Conservation (phyloP, 2,888 invertebrate species). For the Amiota minor region DNA sequence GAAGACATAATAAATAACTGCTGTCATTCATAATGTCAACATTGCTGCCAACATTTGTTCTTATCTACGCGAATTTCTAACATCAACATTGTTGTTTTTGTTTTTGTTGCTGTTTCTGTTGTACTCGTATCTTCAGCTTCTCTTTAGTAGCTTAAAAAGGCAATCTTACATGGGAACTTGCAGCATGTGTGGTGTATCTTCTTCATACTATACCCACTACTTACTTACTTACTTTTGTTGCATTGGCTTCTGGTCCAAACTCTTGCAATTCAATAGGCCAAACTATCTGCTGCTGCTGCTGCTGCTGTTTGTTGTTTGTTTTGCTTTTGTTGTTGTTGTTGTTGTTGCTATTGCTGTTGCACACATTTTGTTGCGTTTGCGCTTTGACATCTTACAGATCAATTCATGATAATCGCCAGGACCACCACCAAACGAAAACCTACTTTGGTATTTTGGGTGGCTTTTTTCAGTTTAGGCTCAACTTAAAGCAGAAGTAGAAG, state of each 20-base stretch:
- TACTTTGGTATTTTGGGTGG: slow-evolving; percentile 58
- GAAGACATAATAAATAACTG: slow-evolving; percentile 66
- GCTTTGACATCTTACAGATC: slow-evolving; percentile 71
- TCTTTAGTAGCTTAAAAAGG: background rate
- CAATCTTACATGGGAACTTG: slow-evolving; percentile 5
- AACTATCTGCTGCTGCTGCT: slow-evolving; percentile 42
- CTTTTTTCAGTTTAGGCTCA: background rate
- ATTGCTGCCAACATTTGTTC: slow-evolving; percentile 66
- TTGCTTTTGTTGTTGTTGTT: slow-evolving; percentile 46
- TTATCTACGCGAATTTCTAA: slow-evolving; percentile 64
- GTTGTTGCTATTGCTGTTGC: slow-evolving; percentile 22
- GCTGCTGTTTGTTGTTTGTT: slow-evolving; percentile 9
- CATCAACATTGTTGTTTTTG: slow-evolving; percentile 56
- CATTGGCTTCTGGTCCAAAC: background rate
- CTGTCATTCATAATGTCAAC: slow-evolving; percentile 66
- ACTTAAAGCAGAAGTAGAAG: slow-evolving; percentile 3
- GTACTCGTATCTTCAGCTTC: slow-evolving; percentile 14
- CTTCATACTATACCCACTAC: background rate
- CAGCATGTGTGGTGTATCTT: background rate
- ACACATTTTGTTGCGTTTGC: slow-evolving; percentile 53
- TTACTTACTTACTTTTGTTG: background rate
- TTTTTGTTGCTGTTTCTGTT: background rate
- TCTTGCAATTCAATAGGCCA: slow-evolving; percentile 3
- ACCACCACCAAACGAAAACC: slow-evolving; percentile 54
- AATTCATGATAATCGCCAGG: slow-evolving; percentile 70